Evolutionary conservation across 37 sponge, comb jelly and placozoan species (phyloP), one percentile per base, ranked within the genome.

Genomic region (Axinella damicornis): DNA sequence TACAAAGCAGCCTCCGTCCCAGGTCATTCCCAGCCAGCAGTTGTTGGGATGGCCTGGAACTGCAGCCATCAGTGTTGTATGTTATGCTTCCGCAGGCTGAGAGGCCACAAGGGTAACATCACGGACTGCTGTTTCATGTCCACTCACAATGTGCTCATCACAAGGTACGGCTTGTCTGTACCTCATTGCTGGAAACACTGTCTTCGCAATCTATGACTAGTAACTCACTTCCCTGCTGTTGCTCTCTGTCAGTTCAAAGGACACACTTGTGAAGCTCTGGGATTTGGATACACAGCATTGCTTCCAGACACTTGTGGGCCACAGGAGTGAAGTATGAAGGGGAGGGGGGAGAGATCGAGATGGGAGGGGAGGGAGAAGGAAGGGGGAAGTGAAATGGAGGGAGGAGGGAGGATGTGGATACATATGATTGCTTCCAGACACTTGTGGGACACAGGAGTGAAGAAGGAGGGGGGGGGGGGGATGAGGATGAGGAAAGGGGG

Each of bases 361-460:
- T 35, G 9, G 32, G 17, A 5, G 46, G 46, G 9, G 6, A 4
- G 6, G 9, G 4, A 46, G 46, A 46, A 46, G 46, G 9, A n/a
- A n/a, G 63, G 53, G 21, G 79, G 79, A 12, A n/a, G n/a, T n/a
- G 79, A 19, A 1, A 46, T 35, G 9, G 32, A 34, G 1, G 46
- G 46, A 46, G 6, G 6, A 4, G 9, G 4, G 46, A 46, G 98
- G 97, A 95, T 73, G 58, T 98, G 73, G 89, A 88, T 54, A 95
- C 98, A 17, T 87, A 95, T 77, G 94, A 95, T 58, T 98, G 98
- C 72, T 95, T 93, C 85, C 86, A 92, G 69, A 98, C 98, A n/a
- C 38, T 98, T 0, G 84, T 85, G 15, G 89, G 74, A 21, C 92
- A 91, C 53, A 65, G 85, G 33, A 80, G 84, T 64, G 98, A 98